Evolutionary conservation across 2,888 invertebrate genomes (phyloP).

Genomic region (Tyria jacobaeae): DNA sequence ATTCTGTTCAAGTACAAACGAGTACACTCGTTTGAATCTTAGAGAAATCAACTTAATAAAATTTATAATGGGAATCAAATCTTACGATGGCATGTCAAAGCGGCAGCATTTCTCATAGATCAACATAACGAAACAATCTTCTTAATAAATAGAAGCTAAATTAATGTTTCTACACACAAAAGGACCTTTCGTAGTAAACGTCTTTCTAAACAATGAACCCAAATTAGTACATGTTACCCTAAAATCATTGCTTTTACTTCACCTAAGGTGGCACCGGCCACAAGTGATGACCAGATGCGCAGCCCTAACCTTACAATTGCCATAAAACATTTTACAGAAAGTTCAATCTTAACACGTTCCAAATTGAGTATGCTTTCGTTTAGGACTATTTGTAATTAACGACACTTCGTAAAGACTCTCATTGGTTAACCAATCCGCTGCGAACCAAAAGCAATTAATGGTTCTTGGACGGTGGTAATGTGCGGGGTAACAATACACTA

Average conservation of each 20-base stretch:
- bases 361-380: constrained; percentile 56
- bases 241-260: constrained; percentile 68
- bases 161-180: background rate
- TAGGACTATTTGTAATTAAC: constrained; percentile 65
- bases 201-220: constrained; percentile 58
- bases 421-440: constrained; percentile 77
- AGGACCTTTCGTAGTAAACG: constrained; percentile 27
- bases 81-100: background rate
- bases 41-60: background rate
- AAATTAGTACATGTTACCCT: constrained; percentile 72
- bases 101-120: background rate
- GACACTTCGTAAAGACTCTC: constrained; percentile 69
- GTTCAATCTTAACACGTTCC: constrained; percentile 51
- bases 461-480: constrained; percentile 62
- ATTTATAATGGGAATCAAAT: background rate
- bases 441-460: constrained; percentile 82
- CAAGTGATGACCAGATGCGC: constrained; percentile 51
- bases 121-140: background rate
- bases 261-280: constrained; percentile 65
- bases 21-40: no score
- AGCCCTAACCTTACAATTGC: constrained; percentile 71
- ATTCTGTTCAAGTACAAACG: no score
- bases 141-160: background rate
- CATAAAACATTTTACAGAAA: constrained; percentile 46
- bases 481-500: constrained; percentile 48